Evolutionary conservation across 1,140 invertebrate genomes (phyloP).

Genomic region (Rhynchophorus ferrugineus): DNA sequence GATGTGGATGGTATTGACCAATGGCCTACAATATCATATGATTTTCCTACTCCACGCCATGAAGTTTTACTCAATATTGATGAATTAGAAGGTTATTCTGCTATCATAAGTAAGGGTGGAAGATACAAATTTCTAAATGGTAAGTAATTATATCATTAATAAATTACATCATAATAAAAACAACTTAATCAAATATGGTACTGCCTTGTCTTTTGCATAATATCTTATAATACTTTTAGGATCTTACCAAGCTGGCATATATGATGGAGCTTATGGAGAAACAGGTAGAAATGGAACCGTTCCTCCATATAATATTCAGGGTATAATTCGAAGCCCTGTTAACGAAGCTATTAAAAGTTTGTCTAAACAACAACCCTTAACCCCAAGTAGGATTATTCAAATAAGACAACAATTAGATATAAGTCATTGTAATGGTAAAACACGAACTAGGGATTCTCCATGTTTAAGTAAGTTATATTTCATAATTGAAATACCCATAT

Average conservation of each 20-base stretch:
- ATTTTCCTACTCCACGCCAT: slow-evolving; percentile 46
- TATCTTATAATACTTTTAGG: slow-evolving; percentile 47
- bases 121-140: slow-evolving; percentile 59
- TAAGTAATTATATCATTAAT: slow-evolving; percentile 26
- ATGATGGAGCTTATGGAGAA: slow-evolving; percentile 76
- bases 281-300: slow-evolving; percentile 47
- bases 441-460: not conserved
- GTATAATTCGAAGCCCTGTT: slow-evolving; percentile 42
- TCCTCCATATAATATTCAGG: slow-evolving; percentile 45
- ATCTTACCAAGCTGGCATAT: slow-evolving; percentile 46
- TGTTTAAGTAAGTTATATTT: slow-evolving; percentile 4
- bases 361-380: slow-evolving; percentile 39
- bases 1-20: slow-evolving; percentile 66
- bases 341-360: slow-evolving; percentile 46
- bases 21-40: slow-evolving; percentile 56
- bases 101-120: slow-evolving; percentile 66
- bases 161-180: too few species aligned
- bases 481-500: not conserved
- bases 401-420: slow-evolving; percentile 17
- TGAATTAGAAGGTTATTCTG: slow-evolving; percentile 60
- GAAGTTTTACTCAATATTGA: slow-evolving; percentile 83
- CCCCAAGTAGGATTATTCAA: slow-evolving; percentile 6
- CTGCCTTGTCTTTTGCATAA: not conserved
- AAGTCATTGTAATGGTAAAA: slow-evolving; percentile 11
- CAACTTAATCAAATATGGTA: too few species aligned